A percentile compares a stretch with the other conserved stretches of the same genome.
Conservation (phyloP, 2,888 invertebrate genomes). For the Chironomus riparius region DNA sequence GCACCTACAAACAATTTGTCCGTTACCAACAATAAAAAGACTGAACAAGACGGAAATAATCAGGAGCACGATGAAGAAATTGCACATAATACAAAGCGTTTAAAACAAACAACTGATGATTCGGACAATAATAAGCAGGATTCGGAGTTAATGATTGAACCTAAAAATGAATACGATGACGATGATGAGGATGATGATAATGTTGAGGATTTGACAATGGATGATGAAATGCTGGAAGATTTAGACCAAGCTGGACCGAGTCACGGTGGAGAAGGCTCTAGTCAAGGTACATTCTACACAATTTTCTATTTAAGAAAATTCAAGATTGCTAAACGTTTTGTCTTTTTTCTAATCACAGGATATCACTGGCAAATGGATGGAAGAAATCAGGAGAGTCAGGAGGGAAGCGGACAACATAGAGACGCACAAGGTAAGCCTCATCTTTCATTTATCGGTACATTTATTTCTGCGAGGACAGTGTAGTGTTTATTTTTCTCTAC, state of each 20-base stretch:
- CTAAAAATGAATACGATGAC: conserved; percentile 61
- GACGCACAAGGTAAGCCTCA: conserved; percentile 73
- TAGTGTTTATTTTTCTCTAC: neutral
- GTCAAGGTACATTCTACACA: conserved; percentile 50
- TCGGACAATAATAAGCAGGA: conserved; percentile 29
- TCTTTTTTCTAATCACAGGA: conserved; percentile 43
- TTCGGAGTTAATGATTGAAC: conserved; percentile 48
- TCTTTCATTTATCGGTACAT: conserved; percentile 1
- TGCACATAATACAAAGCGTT: conserved; percentile 26
- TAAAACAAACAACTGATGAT: conserved; percentile 27
- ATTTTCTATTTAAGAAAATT: neutral
- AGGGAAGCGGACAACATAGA: conserved; percentile 61
- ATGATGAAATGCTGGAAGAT: conserved; percentile 65
- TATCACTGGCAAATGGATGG: conserved; percentile 78
- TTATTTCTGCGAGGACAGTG: conserved; percentile 5
- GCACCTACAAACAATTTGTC: conserved; percentile 33
- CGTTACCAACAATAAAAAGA: conserved; percentile 43
- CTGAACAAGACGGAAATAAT: conserved; percentile 35
- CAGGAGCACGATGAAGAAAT: conserved; percentile 29
- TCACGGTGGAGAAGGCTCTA: conserved; percentile 57
- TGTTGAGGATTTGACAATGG: conserved; percentile 76
- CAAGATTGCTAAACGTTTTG: neutral
- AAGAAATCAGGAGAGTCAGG: conserved; percentile 77
- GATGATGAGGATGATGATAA: conserved; percentile 57
- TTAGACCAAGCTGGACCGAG: conserved; percentile 64